Percentiles rank a stretch among this genome's conserved stretches.
phyloP scores from a whole-genome alignment of 2,888 invertebrate species.

The Drosophila fungiperda region DNA sequence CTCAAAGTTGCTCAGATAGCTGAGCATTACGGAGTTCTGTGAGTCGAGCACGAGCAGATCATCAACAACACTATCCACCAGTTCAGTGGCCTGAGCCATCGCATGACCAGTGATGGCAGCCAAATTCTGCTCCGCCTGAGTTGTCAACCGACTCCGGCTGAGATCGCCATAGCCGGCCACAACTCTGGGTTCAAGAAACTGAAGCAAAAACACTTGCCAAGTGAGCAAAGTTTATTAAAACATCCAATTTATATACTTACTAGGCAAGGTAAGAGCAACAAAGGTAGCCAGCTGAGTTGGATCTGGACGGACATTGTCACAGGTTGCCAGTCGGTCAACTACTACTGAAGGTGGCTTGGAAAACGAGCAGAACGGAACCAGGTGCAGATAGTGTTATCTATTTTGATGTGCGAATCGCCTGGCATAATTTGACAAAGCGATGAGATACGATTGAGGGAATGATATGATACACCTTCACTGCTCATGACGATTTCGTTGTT shows the following conservation, averaged over 20 bases:
- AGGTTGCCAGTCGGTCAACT: slow-evolving; percentile 39
- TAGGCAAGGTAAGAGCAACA: slow-evolving; percentile 23
- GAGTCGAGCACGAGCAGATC: slow-evolving; percentile 64
- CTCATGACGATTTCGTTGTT: background rate
- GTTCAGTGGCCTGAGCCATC: slow-evolving; percentile 49
- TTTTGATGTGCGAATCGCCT: slow-evolving; percentile 31
- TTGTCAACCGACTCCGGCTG: slow-evolving; percentile 42
- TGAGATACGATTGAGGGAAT: slow-evolving; percentile 30
- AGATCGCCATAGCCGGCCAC: slow-evolving; percentile 50
- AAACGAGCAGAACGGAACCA: slow-evolving; percentile 3
- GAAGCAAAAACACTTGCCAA: background rate
- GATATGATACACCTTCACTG: slow-evolving; percentile 39
- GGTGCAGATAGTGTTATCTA: slow-evolving; percentile 57
- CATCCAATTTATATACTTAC: slow-evolving; percentile 36
- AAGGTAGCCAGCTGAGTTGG: slow-evolving; percentile 1
- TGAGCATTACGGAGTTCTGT: slow-evolving; percentile 45
- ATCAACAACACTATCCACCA: slow-evolving; percentile 63
- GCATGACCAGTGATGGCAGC: slow-evolving; percentile 49
- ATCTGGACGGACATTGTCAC: slow-evolving; percentile 34
- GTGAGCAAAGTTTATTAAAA: background rate
- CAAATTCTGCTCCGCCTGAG: slow-evolving; percentile 59
- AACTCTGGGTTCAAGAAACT: slow-evolving; percentile 2
- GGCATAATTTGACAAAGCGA: slow-evolving; percentile 25
- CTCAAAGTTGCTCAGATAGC: slow-evolving; percentile 54
- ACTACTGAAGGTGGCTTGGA: slow-evolving; percentile 32